Conservation (phyloP, 2,797 vertebrate species). For the Chrysocyon brachyurus region DNA sequence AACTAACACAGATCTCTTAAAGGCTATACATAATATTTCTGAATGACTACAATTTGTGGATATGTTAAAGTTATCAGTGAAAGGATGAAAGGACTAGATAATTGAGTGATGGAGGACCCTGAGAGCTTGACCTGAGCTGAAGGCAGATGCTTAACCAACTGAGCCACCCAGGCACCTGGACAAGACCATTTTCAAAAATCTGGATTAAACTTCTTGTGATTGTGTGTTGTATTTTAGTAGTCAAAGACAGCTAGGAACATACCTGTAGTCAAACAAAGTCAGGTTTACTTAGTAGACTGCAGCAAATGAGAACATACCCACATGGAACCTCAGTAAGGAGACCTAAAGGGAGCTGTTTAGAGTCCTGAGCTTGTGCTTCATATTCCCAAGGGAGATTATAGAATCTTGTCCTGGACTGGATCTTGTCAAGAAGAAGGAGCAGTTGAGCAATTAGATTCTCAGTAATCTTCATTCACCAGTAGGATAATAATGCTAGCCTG, state of each 20-base stretch:
- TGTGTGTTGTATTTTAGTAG: constrained; percentile 24
- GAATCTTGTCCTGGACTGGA: background rate
- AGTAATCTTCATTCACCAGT: background rate
- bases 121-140: too few relatives aligned
- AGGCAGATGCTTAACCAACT: too few relatives aligned
- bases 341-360: background rate
- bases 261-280: background rate
- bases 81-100: background rate
- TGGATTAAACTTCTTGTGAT: background rate
- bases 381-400: background rate
- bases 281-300: background rate
- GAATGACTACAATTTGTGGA: background rate
- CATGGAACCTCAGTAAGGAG: background rate
- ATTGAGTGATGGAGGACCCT: background rate
- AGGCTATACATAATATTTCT: background rate
- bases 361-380: background rate
- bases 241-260: background rate
- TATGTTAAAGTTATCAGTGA: background rate
- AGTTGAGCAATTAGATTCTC: constrained; percentile 7
- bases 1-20: constrained; percentile 17
- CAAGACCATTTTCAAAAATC: background rate
- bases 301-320: background rate
- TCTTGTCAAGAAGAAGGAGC: background rate
- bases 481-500: background rate
- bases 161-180: too few relatives aligned